phyloP scores from a whole-genome alignment of 2,888 invertebrate genomes.

The Drosophila monieri region DNA sequence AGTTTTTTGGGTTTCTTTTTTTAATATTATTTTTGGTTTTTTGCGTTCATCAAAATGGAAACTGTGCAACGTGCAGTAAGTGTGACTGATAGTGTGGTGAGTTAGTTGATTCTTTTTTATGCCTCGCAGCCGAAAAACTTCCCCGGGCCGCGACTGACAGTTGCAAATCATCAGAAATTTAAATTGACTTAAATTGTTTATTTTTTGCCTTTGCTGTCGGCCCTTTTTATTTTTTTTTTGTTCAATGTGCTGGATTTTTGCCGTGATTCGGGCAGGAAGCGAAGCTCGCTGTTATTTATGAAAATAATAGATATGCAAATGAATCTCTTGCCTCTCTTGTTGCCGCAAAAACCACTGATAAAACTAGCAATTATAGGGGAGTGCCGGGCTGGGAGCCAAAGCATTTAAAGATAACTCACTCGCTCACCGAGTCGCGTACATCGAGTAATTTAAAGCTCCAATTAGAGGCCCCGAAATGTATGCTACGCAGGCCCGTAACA shows the following conservation, averaged over 20 bases:
- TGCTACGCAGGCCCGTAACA: constrained; percentile 36
- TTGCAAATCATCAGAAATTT: constrained; percentile 78
- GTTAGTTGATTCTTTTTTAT: constrained; percentile 72
- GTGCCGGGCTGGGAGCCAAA: constrained; percentile 8
- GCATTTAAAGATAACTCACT: constrained; percentile 46
- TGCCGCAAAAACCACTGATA: constrained; percentile 60
- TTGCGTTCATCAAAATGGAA: constrained; percentile 75
- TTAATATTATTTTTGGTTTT: constrained; percentile 11
- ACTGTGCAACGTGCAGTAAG: constrained; percentile 76
- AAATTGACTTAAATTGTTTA: constrained; percentile 78
- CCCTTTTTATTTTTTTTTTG: constrained; percentile 33
- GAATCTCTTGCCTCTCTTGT: constrained; percentile 47
- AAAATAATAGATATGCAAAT: constrained; percentile 78
- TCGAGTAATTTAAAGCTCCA: constrained; percentile 64
- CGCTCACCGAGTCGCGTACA: neutral
- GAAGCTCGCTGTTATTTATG: constrained; percentile 65
- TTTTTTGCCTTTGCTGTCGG: constrained; percentile 43
- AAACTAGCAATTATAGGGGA: constrained; percentile 66
- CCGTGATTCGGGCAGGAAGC: constrained; percentile 59
- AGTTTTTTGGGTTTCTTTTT: neutral
- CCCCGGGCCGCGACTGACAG: constrained; percentile 64
- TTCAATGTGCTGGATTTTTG: constrained; percentile 39
- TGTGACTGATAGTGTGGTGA: constrained; percentile 77
- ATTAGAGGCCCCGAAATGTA: constrained; percentile 64
- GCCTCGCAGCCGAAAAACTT: constrained; percentile 28